Conservation (phyloP, 2,113 vertebrate species). For the Setophaga kirtlandii region DNA sequence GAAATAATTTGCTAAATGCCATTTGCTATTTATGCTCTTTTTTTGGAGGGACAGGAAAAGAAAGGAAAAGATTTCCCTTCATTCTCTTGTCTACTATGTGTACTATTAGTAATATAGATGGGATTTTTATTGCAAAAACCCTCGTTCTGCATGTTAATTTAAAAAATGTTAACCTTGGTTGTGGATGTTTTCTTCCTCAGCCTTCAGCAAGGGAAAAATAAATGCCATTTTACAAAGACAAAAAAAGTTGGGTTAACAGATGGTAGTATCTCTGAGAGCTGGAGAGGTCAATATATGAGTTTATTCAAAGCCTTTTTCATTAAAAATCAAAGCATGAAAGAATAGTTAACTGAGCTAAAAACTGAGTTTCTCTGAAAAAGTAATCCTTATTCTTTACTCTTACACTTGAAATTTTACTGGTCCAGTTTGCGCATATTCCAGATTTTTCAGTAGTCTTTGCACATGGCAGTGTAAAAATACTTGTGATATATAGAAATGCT, state of each 20-base stretch:
- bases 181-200: background rate
- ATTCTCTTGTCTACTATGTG: background rate
- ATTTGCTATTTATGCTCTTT: constrained; percentile 22
- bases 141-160: background rate
- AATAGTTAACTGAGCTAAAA: background rate
- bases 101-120: background rate
- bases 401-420: background rate
- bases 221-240: background rate
- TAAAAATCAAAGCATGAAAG: background rate
- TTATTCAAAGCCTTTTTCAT: background rate
- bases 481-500: background rate
- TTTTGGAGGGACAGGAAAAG: background rate
- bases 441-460: background rate
- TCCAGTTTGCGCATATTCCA: background rate
- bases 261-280: background rate
- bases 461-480: background rate
- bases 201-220: background rate
- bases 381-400: background rate
- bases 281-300: background rate
- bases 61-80: background rate
- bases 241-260: background rate
- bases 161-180: background rate
- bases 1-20: constrained; percentile 10
- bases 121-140: background rate
- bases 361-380: background rate